Conservation (phyloP, 2,888 invertebrate species). For the Gymnocheta viridis region DNA sequence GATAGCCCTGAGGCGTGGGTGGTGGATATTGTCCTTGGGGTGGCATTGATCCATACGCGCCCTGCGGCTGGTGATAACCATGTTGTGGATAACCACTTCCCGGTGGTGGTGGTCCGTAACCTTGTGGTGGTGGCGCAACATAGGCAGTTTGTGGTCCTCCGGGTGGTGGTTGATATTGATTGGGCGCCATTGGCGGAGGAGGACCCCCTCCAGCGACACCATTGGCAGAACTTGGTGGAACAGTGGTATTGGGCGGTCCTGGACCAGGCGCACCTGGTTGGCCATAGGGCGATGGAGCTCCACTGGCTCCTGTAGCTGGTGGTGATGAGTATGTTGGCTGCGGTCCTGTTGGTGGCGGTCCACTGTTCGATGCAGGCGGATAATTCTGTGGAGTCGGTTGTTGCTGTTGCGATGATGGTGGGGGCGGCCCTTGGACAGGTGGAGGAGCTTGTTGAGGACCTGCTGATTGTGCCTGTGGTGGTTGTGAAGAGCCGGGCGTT, state of each 20-base stretch:
- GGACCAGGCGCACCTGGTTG: constrained; percentile 75
- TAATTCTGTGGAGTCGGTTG: constrained; percentile 70
- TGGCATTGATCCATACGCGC: constrained; percentile 85
- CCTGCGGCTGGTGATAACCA: constrained; percentile 83
- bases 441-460: constrained; percentile 67
- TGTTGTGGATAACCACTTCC: constrained; percentile 84
- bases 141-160: constrained; percentile 79
- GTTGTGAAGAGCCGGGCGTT: constrained; percentile 70
- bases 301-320: constrained; percentile 73
- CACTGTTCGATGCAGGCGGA: constrained; percentile 78
- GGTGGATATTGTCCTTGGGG: constrained; percentile 85
- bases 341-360: constrained; percentile 75
- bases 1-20: constrained; percentile 86
- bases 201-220: constrained; percentile 82
- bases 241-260: constrained; percentile 80
- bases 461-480: constrained; percentile 69
- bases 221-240: constrained; percentile 78
- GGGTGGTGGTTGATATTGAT: constrained; percentile 81
- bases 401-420: constrained; percentile 67
- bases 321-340: constrained; percentile 80
- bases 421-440: constrained; percentile 67
- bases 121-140: constrained; percentile 79
- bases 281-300: constrained; percentile 75
- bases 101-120: constrained; percentile 80
- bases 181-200: constrained; percentile 74